Evolutionary conservation across 1,140 invertebrate genomes (phyloP), one percentile per base, ranked within the genome.

Genomic region (Geopemphigus sp.): DNA sequence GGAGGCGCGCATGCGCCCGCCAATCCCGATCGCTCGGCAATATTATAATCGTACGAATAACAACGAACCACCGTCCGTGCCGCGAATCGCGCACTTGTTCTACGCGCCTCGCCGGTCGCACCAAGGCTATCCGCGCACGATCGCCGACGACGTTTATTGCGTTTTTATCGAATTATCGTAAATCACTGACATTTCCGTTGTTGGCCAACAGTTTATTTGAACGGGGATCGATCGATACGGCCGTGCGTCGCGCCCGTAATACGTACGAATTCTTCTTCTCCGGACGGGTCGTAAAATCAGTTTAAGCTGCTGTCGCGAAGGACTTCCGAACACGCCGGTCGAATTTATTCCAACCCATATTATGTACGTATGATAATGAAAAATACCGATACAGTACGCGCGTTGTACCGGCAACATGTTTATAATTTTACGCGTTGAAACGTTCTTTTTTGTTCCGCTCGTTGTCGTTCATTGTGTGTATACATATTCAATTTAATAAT

Each of bases 161-260:
- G 26, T 54, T 54, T 29, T 32, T 70, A 50, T 54, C 24, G 47
- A 53, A 8, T 54, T 54, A 72, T 54, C 47, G 24, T n/a, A 29
- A 72, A 72, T 72, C 47, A 54, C 50, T 72, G 47, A 72, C 50
- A 53, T 72, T 72, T 8, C 47, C 47, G 47, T 45, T 72, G 68
- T 72, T 72, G 24, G 24, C 29, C 68, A 53, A 72, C 68, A 72
- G 68, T 24, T 72, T 53, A 29, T 29, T 72, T 54, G 47, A 72
- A 72, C 26, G 24, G 24, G 47, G 50, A 72, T 29, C 24, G 68
- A 54, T 29, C n/a, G n/a, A n/a, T n/a, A n/a, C n/a, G n/a, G n/a
- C n/a, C n/a, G n/a, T n/a, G n/a, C n/a, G n/a, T 15, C 45, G 45
- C 66, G n/a, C 53, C 15, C 22, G 26, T 70, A 70, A 15, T 70